Evolutionary conservation across 1,140 invertebrate genomes (phyloP).

Genomic region (Anoplolepis gracilipes): DNA sequence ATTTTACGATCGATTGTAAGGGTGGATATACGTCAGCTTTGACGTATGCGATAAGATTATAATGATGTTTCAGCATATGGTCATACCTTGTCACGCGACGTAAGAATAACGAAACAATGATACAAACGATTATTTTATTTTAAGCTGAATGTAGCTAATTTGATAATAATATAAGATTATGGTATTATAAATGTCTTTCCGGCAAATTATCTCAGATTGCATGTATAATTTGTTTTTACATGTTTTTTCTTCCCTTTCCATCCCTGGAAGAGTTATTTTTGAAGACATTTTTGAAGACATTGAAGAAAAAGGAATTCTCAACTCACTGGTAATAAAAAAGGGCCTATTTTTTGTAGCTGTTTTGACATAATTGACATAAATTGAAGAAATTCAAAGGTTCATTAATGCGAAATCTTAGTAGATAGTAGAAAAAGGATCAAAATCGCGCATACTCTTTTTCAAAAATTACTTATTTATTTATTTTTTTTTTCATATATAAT

Average conservation of each 20-base stretch:
- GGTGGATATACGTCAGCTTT: slow-evolving; percentile 50
- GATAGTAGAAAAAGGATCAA: background rate
- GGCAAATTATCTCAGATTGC: background rate
- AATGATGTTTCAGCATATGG: slow-evolving; percentile 33
- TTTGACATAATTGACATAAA: background rate
- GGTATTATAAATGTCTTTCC: background rate
- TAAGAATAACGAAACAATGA: slow-evolving; percentile 5
- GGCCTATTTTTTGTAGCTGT: slow-evolving; percentile 1
- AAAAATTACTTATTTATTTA: background rate
- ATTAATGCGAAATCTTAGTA: background rate
- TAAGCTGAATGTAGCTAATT: slow-evolving; percentile 6
- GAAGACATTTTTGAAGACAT: background rate
- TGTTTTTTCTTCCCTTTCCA: too few relatives aligned
- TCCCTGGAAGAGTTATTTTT: background rate
- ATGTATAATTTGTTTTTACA: background rate
- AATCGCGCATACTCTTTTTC: background rate
- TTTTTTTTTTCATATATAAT: background rate
- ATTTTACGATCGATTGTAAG: slow-evolving; percentile 55
- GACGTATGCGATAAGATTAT: slow-evolving; percentile 45
- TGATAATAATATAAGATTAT: background rate
- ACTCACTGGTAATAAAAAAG: background rate
- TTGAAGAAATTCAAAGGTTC: background rate
- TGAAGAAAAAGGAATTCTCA: background rate
- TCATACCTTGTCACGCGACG: background rate
- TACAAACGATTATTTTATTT: slow-evolving; percentile 11